Percentiles rank a stretch among this genome's conserved stretches.
Evolutionary conservation across 2,888 invertebrate species (phyloP).

Genomic region (Phengaris arion): DNA sequence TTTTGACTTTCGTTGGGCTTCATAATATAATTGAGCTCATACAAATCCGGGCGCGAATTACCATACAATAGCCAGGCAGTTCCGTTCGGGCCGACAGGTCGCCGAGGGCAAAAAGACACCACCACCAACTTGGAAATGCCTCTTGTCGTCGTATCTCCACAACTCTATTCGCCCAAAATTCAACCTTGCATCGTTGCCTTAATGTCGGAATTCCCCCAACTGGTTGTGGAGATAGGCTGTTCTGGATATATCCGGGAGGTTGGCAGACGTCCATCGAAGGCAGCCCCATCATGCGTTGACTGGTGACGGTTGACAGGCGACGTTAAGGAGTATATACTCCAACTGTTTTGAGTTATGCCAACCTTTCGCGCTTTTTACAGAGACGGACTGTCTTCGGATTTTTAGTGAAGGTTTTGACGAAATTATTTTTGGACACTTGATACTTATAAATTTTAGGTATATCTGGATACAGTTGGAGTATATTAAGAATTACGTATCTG

Average conservation of each 20-base stretch:
- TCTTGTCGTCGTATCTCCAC: slow-evolving; percentile 44
- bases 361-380: slow-evolving; percentile 44
- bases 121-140: slow-evolving; percentile 54
- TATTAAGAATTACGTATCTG: not conserved
- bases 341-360: slow-evolving; percentile 71
- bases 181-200: slow-evolving; percentile 38
- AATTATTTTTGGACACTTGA: not conserved
- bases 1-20: slow-evolving; percentile 78
- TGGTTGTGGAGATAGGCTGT: slow-evolving; percentile 40
- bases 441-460: not conserved
- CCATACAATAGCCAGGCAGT: slow-evolving; percentile 76
- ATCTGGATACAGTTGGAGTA: not conserved
- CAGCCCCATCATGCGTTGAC: slow-evolving; percentile 73
- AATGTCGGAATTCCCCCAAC: slow-evolving; percentile 36
- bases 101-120: slow-evolving; percentile 76
- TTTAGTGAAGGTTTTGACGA: not conserved
- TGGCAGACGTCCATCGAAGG: slow-evolving; percentile 75
- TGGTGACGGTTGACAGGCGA: slow-evolving; percentile 74
- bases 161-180: slow-evolving; percentile 37
- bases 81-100: slow-evolving; percentile 76
- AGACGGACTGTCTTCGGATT: not conserved
- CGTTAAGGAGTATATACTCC: slow-evolving; percentile 68
- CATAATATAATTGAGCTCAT: slow-evolving; percentile 79
- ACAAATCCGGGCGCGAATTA: slow-evolving; percentile 77
- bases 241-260: slow-evolving; percentile 47